Evolutionary conservation across 1,140 invertebrate genomes (phyloP).

Genomic region (Bombus confusus): DNA sequence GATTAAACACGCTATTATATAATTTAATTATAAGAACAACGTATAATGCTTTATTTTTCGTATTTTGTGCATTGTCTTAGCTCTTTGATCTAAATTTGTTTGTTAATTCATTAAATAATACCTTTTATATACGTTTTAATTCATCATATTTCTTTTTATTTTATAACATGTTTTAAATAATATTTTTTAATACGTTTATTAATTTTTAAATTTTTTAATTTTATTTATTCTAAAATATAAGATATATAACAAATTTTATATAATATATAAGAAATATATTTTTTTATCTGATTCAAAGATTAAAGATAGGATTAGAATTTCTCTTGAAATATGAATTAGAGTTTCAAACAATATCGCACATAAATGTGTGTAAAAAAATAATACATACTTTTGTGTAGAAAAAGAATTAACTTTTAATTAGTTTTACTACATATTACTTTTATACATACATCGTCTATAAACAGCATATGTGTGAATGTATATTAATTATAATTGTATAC

Average conservation of each 20-base stretch:
- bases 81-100: slow-evolving; percentile 18
- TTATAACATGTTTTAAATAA: slow-evolving; percentile 38
- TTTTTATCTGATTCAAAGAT: slow-evolving; percentile 33
- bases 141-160: slow-evolving; percentile 12
- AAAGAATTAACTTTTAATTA: slow-evolving; percentile 70
- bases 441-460: slow-evolving; percentile 54
- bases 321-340: slow-evolving; percentile 37
- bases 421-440: slow-evolving; percentile 64
- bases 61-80: not conserved
- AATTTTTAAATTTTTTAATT: not conserved
- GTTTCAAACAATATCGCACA: slow-evolving; percentile 20
- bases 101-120: slow-evolving; percentile 20
- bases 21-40: slow-evolving; percentile 31
- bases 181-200: slow-evolving; percentile 24
- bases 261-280: slow-evolving; percentile 42
- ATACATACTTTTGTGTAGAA: slow-evolving; percentile 67
- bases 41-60: slow-evolving; percentile 23
- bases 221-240: slow-evolving; percentile 32
- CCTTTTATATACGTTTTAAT: slow-evolving; percentile 9
- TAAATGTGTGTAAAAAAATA: slow-evolving; percentile 52
- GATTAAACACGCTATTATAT: slow-evolving; percentile 36
- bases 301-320: slow-evolving; percentile 36
- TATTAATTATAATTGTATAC: slow-evolving; percentile 57
- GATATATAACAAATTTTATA: slow-evolving; percentile 43
- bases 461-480: slow-evolving; percentile 58